Evolutionary conservation across 2,888 invertebrate species (phyloP).

Genomic region (Nomada goodeniana): DNA sequence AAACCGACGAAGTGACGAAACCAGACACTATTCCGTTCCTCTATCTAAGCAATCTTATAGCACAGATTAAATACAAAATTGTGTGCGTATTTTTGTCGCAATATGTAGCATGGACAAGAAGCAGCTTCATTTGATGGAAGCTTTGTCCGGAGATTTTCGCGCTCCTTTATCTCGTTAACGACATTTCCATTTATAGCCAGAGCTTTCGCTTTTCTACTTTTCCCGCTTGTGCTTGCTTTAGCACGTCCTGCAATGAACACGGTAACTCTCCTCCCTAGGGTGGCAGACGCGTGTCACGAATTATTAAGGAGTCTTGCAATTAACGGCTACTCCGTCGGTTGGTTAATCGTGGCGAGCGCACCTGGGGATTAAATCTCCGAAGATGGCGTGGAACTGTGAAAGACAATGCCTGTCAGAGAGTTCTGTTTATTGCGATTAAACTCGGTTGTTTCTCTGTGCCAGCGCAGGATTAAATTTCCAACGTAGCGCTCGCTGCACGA

Average conservation of each 20-base stretch:
- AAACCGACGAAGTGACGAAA: too few relatives aligned
- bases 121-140: background rate
- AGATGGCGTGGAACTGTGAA: conserved; percentile 48
- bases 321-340: conserved; percentile 68
- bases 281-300: conserved; percentile 71
- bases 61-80: too few relatives aligned
- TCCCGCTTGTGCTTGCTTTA: conserved; percentile 17
- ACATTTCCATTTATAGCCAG: background rate
- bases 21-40: too few relatives aligned
- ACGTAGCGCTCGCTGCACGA: background rate
- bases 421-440: conserved; percentile 26
- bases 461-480: background rate
- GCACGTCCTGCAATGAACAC: conserved; percentile 50
- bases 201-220: conserved; percentile 30
- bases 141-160: background rate
- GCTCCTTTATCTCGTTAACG: conserved; percentile 5
- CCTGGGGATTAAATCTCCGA: conserved; percentile 61
- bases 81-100: background rate
- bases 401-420: conserved; percentile 50
- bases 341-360: conserved; percentile 38
- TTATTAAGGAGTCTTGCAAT: conserved; percentile 75
- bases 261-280: conserved; percentile 64
- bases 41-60: too few relatives aligned
- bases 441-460: background rate
- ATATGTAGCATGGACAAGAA: background rate